Conservation (phyloP, 2,888 invertebrate genomes). For the Limnephilus lunatus region DNA sequence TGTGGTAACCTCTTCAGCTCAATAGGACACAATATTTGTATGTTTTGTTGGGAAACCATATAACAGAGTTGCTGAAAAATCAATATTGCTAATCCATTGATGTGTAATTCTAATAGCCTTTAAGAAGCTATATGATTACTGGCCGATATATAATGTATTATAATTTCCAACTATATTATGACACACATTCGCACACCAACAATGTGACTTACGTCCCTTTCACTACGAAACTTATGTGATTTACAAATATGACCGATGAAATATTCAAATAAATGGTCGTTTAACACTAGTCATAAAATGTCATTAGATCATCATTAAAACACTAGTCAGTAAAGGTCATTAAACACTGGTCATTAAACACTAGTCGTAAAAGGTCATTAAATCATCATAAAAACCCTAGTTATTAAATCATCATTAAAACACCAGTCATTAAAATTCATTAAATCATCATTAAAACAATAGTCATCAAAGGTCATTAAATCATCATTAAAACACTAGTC, state of each 20-base stretch:
- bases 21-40: conserved; percentile 49
- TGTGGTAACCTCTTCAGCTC: not conserved
- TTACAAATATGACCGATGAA: not conserved
- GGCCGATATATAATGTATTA: not conserved
- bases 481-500: no score
- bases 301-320: not conserved
- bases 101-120: conserved; percentile 58
- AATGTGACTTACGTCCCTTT: not conserved
- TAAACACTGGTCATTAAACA: no score
- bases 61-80: conserved; percentile 60
- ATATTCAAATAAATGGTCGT: not conserved
- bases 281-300: no score
- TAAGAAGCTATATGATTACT: conserved; percentile 47
- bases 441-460: not conserved
- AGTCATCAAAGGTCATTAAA: not conserved
- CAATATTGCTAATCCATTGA: conserved; percentile 63
- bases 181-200: not conserved
- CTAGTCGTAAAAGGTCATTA: no score
- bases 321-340: not conserved
- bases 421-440: no score
- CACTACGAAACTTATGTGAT: not conserved
- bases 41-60: conserved; percentile 61
- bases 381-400: no score
- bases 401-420: no score
- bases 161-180: not conserved